Conservation (phyloP, 2,113 vertebrate genomes). For the Crotophaga sulcirostris region DNA sequence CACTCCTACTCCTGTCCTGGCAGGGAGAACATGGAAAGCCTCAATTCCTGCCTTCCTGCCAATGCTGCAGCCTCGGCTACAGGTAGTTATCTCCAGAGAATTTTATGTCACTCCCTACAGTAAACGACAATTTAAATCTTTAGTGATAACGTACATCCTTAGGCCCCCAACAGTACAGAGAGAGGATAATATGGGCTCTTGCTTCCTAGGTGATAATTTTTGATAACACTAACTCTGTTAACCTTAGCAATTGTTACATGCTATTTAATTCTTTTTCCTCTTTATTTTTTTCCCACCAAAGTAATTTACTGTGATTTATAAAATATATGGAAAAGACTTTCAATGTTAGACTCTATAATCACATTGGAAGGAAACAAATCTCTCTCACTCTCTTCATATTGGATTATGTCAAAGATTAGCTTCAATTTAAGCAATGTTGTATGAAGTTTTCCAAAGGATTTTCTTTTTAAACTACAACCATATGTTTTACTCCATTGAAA, state of each 20-base stretch:
- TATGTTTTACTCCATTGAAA: conserved; percentile 63
- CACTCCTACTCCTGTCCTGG: background rate
- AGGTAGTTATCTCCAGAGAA: background rate
- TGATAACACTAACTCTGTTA: background rate
- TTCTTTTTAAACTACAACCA: conserved; percentile 73
- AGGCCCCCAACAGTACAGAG: background rate
- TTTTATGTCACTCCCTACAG: background rate
- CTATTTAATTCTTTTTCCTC: background rate
- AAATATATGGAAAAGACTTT: conserved; percentile 14
- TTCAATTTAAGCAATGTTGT: conserved; percentile 42
- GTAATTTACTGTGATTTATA: background rate
- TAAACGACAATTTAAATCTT: background rate
- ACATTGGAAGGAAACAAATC: conserved; percentile 56
- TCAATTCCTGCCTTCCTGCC: background rate
- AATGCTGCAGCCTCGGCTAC: background rate
- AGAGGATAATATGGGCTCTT: background rate
- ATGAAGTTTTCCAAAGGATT: conserved; percentile 62
- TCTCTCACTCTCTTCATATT: conserved; percentile 62
- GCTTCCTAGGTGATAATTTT: background rate
- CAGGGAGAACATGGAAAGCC: background rate
- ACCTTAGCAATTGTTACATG: background rate
- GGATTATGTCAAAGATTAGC: conserved; percentile 74
- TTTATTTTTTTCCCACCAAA: background rate
- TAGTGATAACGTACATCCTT: no score
- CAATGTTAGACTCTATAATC: conserved; percentile 11